Percentiles rank a stretch among this genome's conserved stretches.
Evolutionary conservation across 2,113 vertebrate genomes (phyloP).

Genomic region (Atlantisia rogersi): DNA sequence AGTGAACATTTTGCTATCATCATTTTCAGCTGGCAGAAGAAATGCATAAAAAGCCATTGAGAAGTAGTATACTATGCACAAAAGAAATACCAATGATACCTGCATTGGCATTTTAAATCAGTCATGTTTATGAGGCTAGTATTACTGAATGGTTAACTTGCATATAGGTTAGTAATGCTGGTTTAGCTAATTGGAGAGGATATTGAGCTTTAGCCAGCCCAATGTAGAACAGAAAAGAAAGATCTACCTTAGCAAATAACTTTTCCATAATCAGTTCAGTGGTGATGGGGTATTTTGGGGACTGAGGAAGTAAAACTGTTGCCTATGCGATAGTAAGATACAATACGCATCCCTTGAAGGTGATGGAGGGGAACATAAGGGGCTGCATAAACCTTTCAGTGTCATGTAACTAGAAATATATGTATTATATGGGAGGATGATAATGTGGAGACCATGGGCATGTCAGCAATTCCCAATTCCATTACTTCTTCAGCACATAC

Average conservation of each 20-base stretch:
- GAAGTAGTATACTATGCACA: no score
- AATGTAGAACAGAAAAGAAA: neutral
- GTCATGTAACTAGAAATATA: neutral
- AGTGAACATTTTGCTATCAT: neutral
- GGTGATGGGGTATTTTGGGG: neutral
- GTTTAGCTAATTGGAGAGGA: neutral
- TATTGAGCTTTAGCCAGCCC: neutral
- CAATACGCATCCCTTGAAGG: neutral
- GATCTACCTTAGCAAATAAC: neutral
- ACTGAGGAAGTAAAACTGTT: neutral
- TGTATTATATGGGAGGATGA: neutral
- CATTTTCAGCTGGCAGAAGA: neutral
- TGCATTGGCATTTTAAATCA: neutral
- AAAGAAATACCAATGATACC: neutral
- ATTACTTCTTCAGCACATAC: neutral
- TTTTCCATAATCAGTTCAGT: neutral
- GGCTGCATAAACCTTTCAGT: neutral
- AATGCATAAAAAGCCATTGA: neutral
- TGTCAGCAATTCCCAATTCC: neutral
- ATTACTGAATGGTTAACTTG: neutral
- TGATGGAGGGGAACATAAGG: neutral
- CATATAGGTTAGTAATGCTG: neutral
- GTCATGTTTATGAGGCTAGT: neutral
- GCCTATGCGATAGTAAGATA: neutral
- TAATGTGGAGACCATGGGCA: neutral